Conservation (phyloP, 2,797 vertebrate genomes). For the Neomorphus geoffroyi region DNA sequence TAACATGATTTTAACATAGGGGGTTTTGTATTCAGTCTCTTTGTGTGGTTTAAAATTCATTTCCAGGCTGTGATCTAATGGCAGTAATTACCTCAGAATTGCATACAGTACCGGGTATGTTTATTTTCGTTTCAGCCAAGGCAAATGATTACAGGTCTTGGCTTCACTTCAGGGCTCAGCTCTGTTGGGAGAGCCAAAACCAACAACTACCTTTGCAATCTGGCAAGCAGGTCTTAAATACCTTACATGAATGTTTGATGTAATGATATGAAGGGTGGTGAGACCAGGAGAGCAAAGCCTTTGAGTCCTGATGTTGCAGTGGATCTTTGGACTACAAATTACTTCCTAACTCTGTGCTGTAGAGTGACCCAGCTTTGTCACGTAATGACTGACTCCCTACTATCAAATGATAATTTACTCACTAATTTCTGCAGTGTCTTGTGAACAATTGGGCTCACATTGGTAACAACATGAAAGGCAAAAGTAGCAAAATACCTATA, state of each 20-base stretch:
- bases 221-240: conserved; percentile 59
- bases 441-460: neutral
- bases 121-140: conserved; percentile 69
- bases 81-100: conserved; percentile 68
- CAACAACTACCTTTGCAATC: conserved; percentile 69
- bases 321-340: neutral
- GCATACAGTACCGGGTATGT: conserved; percentile 6
- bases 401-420: neutral
- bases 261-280: neutral
- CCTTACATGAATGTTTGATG: neutral
- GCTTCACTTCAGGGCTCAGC: conserved; percentile 58
- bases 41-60: conserved; percentile 41
- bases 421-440: neutral
- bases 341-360: neutral
- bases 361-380: neutral
- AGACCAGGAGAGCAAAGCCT: neutral
- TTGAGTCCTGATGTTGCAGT: neutral
- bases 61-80: conserved; percentile 68
- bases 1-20: neutral
- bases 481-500: neutral
- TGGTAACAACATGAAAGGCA: neutral
- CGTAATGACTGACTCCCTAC: neutral
- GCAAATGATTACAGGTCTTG: conserved; percentile 59
- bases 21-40: neutral
- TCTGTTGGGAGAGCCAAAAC: conserved; percentile 60